A percentile compares a stretch with the other conserved stretches of the same genome.
Evolutionary conservation across 1,140 invertebrate genomes (phyloP).

Genomic region (Drosophila saltans): DNA sequence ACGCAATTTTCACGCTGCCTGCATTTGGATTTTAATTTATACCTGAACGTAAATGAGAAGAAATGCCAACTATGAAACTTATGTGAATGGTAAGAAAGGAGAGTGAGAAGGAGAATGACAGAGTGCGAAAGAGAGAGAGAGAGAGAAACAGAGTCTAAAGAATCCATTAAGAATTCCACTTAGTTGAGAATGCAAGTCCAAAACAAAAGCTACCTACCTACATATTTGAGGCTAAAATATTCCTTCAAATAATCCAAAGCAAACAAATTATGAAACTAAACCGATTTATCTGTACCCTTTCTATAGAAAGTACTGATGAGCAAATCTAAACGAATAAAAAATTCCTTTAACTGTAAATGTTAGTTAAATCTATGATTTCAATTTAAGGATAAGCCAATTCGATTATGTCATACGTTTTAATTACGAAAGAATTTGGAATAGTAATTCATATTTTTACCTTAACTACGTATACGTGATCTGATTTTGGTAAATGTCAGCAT

Average conservation of each 20-base stretch:
- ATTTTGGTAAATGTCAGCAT: too few relatives aligned
- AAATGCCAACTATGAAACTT: not conserved
- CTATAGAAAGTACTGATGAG: too few relatives aligned
- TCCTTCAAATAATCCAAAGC: conserved; percentile 23
- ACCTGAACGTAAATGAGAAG: conserved; percentile 23
- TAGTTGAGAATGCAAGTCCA: conserved; percentile 41
- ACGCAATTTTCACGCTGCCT: conserved; percentile 63
- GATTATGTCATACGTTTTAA: too few relatives aligned
- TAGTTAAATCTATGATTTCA: too few relatives aligned
- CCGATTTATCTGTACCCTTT: too few relatives aligned
- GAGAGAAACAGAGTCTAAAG: conserved; percentile 24
- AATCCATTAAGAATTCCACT: conserved; percentile 50
- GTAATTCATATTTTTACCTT: too few relatives aligned
- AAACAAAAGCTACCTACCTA: not conserved
- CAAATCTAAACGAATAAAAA: too few relatives aligned
- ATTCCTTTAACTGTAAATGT: too few relatives aligned
- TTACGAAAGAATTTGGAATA: too few relatives aligned
- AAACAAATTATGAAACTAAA: not conserved
- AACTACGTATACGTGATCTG: too few relatives aligned
- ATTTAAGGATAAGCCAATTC: too few relatives aligned
- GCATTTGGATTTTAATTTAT: conserved; percentile 66
- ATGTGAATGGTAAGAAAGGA: not conserved
- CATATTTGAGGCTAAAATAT: not conserved
- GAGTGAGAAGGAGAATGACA: not conserved
- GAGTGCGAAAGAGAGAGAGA: not conserved